phyloP scores from a whole-genome alignment of 2,888 invertebrate species.

The Notodonta dromedarius region DNA sequence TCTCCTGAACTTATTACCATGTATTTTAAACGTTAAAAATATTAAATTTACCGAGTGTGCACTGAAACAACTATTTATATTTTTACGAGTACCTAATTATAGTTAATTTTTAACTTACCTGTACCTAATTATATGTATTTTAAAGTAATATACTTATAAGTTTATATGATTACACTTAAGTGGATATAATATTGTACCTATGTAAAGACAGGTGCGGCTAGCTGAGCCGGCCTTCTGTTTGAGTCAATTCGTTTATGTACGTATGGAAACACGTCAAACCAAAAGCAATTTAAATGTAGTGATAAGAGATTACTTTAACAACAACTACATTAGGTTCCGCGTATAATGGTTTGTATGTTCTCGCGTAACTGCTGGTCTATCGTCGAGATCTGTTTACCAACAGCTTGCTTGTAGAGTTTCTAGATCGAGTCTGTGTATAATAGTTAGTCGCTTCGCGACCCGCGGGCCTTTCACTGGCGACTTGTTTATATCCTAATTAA shows the following conservation, averaged over 20 bases:
- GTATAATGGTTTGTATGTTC: slow-evolving; percentile 13
- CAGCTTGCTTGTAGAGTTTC: slow-evolving; percentile 45
- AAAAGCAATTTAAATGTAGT: slow-evolving; percentile 73
- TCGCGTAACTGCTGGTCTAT: slow-evolving; percentile 31
- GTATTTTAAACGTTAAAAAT: slow-evolving; percentile 31
- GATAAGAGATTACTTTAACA: slow-evolving; percentile 62
- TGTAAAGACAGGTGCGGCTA: slow-evolving; percentile 44
- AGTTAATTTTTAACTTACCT: slow-evolving; percentile 65
- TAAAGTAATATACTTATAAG: slow-evolving; percentile 55
- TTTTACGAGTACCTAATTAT: slow-evolving; percentile 71
- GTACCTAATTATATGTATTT: slow-evolving; percentile 55
- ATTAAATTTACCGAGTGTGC: slow-evolving; percentile 52
- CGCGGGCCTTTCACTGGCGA: slow-evolving; percentile 31
- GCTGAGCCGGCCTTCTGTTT: slow-evolving; percentile 52
- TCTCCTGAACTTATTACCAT: slow-evolving; percentile 39
- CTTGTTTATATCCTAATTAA: slow-evolving; percentile 44
- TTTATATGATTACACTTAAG: slow-evolving; percentile 67
- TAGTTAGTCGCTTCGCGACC: slow-evolving; percentile 24
- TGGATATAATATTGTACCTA: slow-evolving; percentile 32
- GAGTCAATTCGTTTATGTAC: slow-evolving; percentile 72
- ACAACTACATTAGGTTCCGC: slow-evolving; percentile 38
- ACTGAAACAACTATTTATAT: slow-evolving; percentile 66
- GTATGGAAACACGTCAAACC: slow-evolving; percentile 57
- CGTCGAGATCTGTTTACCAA: slow-evolving; percentile 55
- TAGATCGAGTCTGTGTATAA: background rate